phyloP scores from a whole-genome alignment of 2,797 vertebrate species.

The Lindbergichthys nudifrons region DNA sequence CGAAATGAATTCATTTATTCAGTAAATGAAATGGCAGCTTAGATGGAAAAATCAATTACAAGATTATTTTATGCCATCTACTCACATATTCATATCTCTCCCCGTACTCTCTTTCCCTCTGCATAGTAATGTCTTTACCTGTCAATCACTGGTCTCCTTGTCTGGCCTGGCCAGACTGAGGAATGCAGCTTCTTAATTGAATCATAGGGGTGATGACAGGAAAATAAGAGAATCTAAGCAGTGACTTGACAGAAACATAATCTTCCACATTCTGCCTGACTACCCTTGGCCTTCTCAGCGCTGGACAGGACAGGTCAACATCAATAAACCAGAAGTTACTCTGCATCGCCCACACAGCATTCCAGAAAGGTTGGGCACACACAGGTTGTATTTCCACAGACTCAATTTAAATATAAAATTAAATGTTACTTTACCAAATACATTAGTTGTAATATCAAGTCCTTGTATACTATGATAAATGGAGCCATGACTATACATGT shows the following conservation, averaged over 20 bases:
- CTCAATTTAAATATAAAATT: neutral
- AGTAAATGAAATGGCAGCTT: conserved; percentile 85
- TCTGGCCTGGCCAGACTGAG: conserved; percentile 79
- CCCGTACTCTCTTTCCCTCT: conserved; percentile 78
- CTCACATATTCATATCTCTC: conserved; percentile 87
- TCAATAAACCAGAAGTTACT: conserved; percentile 53
- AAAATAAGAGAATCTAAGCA: conserved; percentile 74
- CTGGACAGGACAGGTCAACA: conserved; percentile 53
- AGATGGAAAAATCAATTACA: conserved; percentile 89
- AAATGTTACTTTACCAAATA: neutral
- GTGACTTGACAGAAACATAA: conserved; percentile 81
- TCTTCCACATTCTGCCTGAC: conserved; percentile 64
- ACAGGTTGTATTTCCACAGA: neutral
- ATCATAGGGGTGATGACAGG: conserved; percentile 81
- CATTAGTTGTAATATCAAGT: neutral
- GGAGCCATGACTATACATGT: conserved; percentile 15
- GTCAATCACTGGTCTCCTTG: conserved; percentile 85
- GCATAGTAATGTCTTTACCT: conserved; percentile 84
- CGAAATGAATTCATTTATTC: conserved; percentile 80
- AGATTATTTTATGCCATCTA: conserved; percentile 84
- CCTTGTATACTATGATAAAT: conserved; percentile 2
- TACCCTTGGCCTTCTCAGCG: conserved; percentile 61
- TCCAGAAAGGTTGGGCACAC: conserved; percentile 9
- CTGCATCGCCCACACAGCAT: conserved; percentile 8
- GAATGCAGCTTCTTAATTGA: conserved; percentile 77